Base-by-base conservation (phyloP, 1,140 invertebrate genomes). In the Drosophila melanica region DNA sequence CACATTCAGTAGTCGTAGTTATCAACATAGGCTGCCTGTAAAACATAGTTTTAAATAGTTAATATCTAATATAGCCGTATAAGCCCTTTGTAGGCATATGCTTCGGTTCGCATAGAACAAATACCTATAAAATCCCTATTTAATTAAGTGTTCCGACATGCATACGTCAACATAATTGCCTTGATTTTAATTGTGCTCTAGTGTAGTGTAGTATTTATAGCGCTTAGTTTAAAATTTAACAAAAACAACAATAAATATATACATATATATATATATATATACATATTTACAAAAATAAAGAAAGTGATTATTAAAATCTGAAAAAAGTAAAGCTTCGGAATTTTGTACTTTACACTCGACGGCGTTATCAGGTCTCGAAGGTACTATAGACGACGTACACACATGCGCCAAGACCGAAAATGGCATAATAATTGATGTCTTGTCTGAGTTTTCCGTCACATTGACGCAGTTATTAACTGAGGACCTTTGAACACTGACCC, bases 11-110 rank as follows among this genome's bases (percentile, higher is more conserved):
- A 78, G 63, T 75, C 37, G 45, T 68, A 75, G 53, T 58, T 70
- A 60, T 58, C 16, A 59, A 55, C 53, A 55, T 60, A 81, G 79
- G 79, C 82, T 86, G 82, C 82, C 82, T 82, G 75, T 79, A 71
- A 78, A 86, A 86, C 81, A 57, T 67, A 86, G 82, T 87, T 86
- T 86, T 81, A 65, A 66, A 59, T 63, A 75, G 76, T 54, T 45
- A 18, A 33, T 78, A 78, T 45, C 33, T 48, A 80, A 44, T 18
- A 30, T 65, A 75, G 58, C 16, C 33, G 33, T 33, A 27, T 35
- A 41, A 63, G 60, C 72, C 54, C 50, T 65, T 50, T 62, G 37
- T 20, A 20, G 14, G 30, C 51, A 57, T 33, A 35, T 51, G 64
- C 44, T 20, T 72, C 20, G 78, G 45, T 45, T 57, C 60, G 35